Conservation (phyloP, 2,113 vertebrate species). For the Sisor rabdophorus region DNA sequence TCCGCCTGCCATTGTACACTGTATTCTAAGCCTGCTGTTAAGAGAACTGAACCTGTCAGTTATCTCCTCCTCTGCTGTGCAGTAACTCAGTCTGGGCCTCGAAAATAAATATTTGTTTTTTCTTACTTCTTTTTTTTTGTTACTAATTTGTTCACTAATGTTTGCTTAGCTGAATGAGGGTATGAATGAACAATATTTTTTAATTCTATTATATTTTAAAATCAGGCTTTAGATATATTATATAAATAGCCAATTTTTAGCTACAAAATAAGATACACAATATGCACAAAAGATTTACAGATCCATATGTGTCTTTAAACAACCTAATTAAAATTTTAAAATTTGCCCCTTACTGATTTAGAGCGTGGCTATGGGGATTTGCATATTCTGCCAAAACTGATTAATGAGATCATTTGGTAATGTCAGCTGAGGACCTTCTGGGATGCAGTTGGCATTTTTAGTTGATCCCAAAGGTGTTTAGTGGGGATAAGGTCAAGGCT, state of each 20-base stretch:
- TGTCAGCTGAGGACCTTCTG: no score
- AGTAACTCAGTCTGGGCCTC: not conserved
- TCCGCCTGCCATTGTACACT: constrained; percentile 35
- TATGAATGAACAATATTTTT: not conserved
- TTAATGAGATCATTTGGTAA: no score
- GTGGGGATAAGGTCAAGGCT: no score
- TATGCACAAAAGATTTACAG: no score
- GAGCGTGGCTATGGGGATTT: no score
- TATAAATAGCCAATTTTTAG: not conserved
- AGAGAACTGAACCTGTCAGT: constrained; percentile 33
- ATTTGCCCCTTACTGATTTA: no score
- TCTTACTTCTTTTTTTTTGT: constrained; percentile 3
- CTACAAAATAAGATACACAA: not conserved
- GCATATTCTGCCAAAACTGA: no score
- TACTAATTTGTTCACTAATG: not conserved
- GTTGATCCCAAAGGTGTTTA: no score
- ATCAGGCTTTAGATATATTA: not conserved
- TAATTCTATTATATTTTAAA: not conserved
- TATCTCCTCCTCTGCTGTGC: constrained; percentile 17
- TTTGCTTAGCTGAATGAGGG: constrained; percentile 10
- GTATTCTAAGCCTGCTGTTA: constrained; percentile 18
- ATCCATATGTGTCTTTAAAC: no score
- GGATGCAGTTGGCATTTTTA: no score
- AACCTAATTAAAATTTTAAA: no score
- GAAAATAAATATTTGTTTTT: constrained; percentile 19